Percentiles rank a stretch among this genome's conserved stretches.
phyloP scores from a whole-genome alignment of 2,797 vertebrate genomes.

The Tapera naevia region DNA sequence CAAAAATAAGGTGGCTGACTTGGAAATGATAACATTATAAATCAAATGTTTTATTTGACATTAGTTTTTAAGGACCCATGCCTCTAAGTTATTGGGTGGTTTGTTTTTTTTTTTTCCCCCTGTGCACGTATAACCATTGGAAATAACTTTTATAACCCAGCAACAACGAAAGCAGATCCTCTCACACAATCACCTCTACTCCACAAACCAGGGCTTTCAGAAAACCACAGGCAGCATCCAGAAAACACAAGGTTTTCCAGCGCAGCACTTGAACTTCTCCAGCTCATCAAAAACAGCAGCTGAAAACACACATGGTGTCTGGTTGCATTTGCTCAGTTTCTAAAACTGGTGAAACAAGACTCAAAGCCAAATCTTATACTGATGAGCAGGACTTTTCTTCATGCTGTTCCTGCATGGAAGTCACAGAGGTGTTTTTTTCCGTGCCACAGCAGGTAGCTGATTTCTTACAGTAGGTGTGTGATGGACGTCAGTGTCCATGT shows the following conservation, averaged over 20 bases:
- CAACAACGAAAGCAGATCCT: background rate
- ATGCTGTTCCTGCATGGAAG: rapidly evolving
- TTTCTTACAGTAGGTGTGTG: background rate
- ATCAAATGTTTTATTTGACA: background rate
- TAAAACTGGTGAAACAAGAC: background rate
- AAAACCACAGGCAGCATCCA: background rate
- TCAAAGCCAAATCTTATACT: background rate
- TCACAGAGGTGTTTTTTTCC: background rate
- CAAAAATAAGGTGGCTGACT: background rate
- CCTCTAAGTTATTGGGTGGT: background rate
- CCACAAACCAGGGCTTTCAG: background rate
- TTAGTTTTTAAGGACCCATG: background rate
- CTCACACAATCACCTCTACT: background rate
- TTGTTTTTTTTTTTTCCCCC: background rate
- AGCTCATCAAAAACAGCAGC: background rate
- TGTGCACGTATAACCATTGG: background rate
- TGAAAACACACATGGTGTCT: background rate
- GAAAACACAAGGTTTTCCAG: background rate
- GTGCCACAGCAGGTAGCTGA: background rate
- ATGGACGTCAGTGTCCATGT: rapidly evolving
- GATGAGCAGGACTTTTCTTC: background rate
- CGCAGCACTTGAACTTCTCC: background rate
- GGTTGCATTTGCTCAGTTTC: background rate
- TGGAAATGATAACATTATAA: conserved; percentile 30
- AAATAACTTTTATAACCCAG: background rate